Evolutionary conservation across 2,797 vertebrate genomes (phyloP).

Genomic region (Delichon dasypus): DNA sequence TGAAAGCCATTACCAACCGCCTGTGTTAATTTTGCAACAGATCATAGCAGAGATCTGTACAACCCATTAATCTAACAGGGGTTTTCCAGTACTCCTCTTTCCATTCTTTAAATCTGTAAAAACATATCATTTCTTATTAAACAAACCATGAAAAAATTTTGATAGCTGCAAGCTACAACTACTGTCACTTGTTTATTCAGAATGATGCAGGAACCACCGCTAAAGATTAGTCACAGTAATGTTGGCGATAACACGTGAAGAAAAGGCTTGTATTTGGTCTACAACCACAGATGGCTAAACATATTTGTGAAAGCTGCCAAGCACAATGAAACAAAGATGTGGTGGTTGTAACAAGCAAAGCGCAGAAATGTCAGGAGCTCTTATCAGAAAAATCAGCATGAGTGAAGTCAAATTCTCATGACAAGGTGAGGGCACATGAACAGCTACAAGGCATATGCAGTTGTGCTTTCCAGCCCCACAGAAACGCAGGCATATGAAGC

Average conservation of each 20-base stretch:
- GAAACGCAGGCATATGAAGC: neutral
- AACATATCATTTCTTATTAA: neutral
- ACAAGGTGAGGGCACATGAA: neutral
- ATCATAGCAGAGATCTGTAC: neutral
- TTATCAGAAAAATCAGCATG: neutral
- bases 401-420: neutral
- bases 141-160: neutral
- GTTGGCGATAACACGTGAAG: neutral
- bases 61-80: neutral
- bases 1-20: neutral
- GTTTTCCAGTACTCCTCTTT: neutral
- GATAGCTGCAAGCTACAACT: neutral
- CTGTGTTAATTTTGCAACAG: neutral
- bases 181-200: neutral
- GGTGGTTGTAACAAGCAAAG: neutral
- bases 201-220: neutral
- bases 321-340: neutral
- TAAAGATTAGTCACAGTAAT: slow-evolving; percentile 5
- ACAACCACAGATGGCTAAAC: slow-evolving; percentile 15
- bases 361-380: neutral
- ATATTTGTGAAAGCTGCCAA: slow-evolving; percentile 12
- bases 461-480: neutral
- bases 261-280: slow-evolving; percentile 21
- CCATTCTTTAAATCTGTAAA: neutral
- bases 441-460: neutral